These are phyloP conservation scores for Anagrus nilaparvatae DNA, from an alignment of 1,140 invertebrate species.

Conservation along the genomic window DNA sequence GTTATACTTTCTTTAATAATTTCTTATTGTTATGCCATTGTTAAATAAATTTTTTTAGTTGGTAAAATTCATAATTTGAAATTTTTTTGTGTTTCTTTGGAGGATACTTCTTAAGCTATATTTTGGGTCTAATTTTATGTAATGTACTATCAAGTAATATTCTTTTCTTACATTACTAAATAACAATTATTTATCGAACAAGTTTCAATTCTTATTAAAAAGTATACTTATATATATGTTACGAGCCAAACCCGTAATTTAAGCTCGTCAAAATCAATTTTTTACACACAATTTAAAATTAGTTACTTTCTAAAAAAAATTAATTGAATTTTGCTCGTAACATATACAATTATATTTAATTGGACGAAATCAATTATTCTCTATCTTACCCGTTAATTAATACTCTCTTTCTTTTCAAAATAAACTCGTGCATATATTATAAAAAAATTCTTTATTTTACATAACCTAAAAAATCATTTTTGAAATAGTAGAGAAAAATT, in stretches of 20 bases:
- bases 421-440: no score
- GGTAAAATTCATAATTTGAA: no score
- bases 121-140: background rate
- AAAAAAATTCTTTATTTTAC: no score
- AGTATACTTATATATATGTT: no score
- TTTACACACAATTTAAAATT: conserved; percentile 9
- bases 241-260: no score
- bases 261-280: conserved; percentile 27
- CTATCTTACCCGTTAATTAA: no score
- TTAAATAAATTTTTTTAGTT: background rate
- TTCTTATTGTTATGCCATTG: conserved; percentile 10
- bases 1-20: conserved; percentile 19
- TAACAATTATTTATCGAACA: conserved; percentile 32
- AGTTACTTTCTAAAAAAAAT: background rate
- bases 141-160: conserved; percentile 4
- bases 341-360: no score
- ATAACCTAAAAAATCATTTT: no score
- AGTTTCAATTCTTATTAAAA: conserved; percentile 39
- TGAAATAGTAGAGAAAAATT: no score
- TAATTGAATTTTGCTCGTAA: conserved; percentile 5
- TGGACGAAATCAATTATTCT: no score
- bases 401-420: no score
- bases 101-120: no score
- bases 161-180: background rate
- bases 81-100: background rate